Percentiles rank a stretch among this genome's conserved stretches.
phyloP scores from a whole-genome alignment of 1,140 invertebrate genomes.

The Lordiphosa clarofinis region DNA sequence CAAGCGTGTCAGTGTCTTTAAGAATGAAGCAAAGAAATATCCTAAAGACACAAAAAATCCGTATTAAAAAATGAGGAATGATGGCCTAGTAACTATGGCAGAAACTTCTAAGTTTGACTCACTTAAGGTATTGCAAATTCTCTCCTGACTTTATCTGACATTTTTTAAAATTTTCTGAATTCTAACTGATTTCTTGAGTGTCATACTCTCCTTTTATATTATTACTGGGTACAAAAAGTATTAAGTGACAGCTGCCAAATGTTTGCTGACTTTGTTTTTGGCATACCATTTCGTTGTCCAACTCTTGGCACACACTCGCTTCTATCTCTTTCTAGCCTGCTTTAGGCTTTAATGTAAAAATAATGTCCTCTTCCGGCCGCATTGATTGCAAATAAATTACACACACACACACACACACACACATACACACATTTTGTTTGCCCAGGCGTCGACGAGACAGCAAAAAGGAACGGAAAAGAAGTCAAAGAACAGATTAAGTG shows the following conservation, averaged over 20 bases:
- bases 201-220: neutral
- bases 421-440: conserved; percentile 15
- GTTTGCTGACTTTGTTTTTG: conserved; percentile 47
- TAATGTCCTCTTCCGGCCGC: conserved; percentile 66
- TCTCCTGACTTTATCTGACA: no score
- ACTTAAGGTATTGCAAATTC: no score
- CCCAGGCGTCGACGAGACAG: conserved; percentile 8
- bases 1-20: no score
- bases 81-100: no score
- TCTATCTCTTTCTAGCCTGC: conserved; percentile 16
- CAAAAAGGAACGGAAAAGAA: neutral
- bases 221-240: conserved; percentile 34
- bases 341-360: conserved; percentile 65
- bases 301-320: conserved; percentile 16
- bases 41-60: no score
- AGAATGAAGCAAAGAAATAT: no score
- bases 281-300: conserved; percentile 31
- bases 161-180: no score
- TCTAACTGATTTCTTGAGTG: no score
- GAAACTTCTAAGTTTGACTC: no score
- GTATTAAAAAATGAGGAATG: no score
- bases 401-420: conserved; percentile 30
- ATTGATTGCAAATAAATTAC: conserved; percentile 78
- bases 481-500: conserved; percentile 62
- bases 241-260: conserved; percentile 70